phyloP scores from a whole-genome alignment of 2,113 vertebrate species.

The Cephalopterus ornatus region DNA sequence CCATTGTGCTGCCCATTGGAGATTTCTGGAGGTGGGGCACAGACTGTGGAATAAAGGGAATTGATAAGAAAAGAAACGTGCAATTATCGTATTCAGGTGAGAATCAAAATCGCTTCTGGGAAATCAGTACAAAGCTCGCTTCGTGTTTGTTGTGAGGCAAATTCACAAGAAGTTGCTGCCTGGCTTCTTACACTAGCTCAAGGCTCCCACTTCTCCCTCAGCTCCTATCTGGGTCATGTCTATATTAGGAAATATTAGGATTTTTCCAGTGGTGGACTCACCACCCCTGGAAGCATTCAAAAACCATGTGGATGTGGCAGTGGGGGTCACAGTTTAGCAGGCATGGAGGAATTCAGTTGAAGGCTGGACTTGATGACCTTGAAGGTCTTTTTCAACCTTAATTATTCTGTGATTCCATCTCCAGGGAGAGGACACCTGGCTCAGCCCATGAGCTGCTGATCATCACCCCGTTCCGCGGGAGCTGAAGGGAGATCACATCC shows the following conservation, averaged over 20 bases:
- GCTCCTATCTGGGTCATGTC: background rate
- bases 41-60: background rate
- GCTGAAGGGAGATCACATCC: background rate
- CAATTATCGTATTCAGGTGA: background rate
- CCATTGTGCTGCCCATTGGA: background rate
- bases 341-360: background rate
- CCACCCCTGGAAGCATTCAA: background rate
- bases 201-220: background rate
- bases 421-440: background rate
- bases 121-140: background rate
- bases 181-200: background rate
- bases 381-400: background rate
- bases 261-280: background rate
- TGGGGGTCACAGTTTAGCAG: background rate
- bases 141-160: fast-evolving
- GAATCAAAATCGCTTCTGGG: background rate
- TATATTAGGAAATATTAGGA: background rate
- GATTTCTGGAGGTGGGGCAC: background rate
- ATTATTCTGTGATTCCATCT: background rate
- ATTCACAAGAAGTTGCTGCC: background rate
- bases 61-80: fast-evolving
- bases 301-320: background rate
- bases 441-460: background rate
- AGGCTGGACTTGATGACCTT: background rate
- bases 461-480: fast-evolving